Evolutionary conservation across 2,113 vertebrate genomes (phyloP).

Genomic region (Neomonachus schauinslandi): DNA sequence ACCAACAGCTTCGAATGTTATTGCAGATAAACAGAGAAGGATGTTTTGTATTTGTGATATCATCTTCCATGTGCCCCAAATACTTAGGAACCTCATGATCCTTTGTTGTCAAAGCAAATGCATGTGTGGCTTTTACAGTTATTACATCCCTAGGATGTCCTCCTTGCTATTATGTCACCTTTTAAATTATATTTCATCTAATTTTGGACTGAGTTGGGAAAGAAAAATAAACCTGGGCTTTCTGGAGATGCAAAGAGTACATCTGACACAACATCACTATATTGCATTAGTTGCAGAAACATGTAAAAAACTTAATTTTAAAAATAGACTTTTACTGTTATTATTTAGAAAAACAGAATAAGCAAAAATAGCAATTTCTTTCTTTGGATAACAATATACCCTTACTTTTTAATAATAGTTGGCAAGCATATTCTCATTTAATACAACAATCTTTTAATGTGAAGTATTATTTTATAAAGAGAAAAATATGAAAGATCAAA

Average conservation of each 20-base stretch:
- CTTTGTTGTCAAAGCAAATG: background rate
- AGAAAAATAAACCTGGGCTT: constrained; percentile 31
- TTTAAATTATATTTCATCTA: background rate
- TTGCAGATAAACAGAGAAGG: background rate
- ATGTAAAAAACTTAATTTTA: background rate
- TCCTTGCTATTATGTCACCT: background rate
- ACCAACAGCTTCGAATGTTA: background rate
- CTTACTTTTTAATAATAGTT: background rate
- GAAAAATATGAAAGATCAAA: background rate
- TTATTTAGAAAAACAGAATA: background rate
- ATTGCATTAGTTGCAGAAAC: background rate
- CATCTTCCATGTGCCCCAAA: background rate
- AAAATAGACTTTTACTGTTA: background rate
- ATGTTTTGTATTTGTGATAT: background rate
- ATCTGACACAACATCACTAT: background rate
- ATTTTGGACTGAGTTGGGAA: constrained; percentile 28
- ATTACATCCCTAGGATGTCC: background rate
- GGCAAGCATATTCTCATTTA: background rate
- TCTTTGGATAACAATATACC: background rate
- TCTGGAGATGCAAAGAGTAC: background rate
- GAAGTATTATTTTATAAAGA: background rate
- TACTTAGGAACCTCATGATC: background rate
- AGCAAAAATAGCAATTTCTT: background rate
- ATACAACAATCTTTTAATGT: background rate
- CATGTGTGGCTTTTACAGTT: background rate